phyloP scores from a whole-genome alignment of 2,113 vertebrate species.

The Pipa parva region DNA sequence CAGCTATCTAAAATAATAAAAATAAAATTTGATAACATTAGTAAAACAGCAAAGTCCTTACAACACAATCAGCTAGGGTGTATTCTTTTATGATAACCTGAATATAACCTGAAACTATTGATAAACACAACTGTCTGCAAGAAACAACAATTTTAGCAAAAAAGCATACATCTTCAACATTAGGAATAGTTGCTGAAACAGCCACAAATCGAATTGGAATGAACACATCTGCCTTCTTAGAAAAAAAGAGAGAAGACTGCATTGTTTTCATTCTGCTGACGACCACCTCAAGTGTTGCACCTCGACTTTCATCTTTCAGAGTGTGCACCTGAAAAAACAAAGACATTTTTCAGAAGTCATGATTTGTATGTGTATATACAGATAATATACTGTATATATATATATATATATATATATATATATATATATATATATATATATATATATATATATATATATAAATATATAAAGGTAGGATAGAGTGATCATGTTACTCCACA shows the following conservation, averaged over 20 bases:
- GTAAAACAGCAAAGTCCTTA: constrained; percentile 21
- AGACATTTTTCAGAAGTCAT: not conserved
- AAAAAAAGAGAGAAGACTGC: constrained; percentile 60
- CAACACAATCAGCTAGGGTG: constrained; percentile 27
- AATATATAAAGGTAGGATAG: no score
- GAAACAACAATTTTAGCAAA: no score
- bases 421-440: not conserved
- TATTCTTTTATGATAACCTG: not conserved
- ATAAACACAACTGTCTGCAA: no score
- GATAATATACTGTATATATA: no score
- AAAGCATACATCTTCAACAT: constrained; percentile 79
- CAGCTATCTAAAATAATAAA: constrained; percentile 77
- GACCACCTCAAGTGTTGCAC: constrained; percentile 92
- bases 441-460: not conserved
- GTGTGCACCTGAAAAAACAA: constrained; percentile 76
- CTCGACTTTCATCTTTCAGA: constrained; percentile 87
- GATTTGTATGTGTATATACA: no score
- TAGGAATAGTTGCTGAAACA: constrained; percentile 93
- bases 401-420: no score
- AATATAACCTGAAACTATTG: no score
- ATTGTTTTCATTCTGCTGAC: constrained; percentile 96
- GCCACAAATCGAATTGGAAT: constrained; percentile 85
- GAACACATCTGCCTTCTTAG: constrained; percentile 52
- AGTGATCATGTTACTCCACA: no score
- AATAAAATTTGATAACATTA: constrained; percentile 30